phyloP scores from a whole-genome alignment of 1,140 invertebrate species.

The Tetragonula clypearis region DNA sequence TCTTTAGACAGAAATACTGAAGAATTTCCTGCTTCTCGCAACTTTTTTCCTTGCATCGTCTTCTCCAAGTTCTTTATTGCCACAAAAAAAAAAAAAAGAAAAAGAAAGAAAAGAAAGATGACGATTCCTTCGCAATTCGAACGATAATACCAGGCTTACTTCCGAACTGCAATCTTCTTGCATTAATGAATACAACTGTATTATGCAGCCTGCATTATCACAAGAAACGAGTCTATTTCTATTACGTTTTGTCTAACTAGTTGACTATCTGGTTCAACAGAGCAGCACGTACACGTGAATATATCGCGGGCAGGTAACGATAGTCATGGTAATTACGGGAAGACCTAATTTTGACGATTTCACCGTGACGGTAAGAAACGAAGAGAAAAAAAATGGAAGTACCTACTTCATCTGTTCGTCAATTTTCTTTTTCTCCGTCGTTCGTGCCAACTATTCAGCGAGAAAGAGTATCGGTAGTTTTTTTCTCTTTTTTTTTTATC shows the following conservation, averaged over 20 bases:
- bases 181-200: neutral
- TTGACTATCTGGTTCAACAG: neutral
- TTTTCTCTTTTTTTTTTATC: neutral
- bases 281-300: neutral
- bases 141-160: neutral
- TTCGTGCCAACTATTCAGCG: neutral
- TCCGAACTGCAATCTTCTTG: neutral
- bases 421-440: neutral
- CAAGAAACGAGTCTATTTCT: neutral
- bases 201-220: constrained; percentile 11
- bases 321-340: constrained; percentile 16
- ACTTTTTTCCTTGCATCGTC: no score
- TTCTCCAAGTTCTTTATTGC: no score
- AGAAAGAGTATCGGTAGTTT: no score
- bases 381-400: no score
- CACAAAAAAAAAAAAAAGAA: neutral
- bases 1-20: no score
- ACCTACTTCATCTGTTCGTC: neutral
- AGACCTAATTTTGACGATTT: constrained; percentile 2
- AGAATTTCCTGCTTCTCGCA: no score
- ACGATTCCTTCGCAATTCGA: neutral
- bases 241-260: neutral
- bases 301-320: neutral
- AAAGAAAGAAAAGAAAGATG: no score
- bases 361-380: neutral